phyloP scores from a whole-genome alignment of 2,113 vertebrate genomes.

The Merops nubicus region DNA sequence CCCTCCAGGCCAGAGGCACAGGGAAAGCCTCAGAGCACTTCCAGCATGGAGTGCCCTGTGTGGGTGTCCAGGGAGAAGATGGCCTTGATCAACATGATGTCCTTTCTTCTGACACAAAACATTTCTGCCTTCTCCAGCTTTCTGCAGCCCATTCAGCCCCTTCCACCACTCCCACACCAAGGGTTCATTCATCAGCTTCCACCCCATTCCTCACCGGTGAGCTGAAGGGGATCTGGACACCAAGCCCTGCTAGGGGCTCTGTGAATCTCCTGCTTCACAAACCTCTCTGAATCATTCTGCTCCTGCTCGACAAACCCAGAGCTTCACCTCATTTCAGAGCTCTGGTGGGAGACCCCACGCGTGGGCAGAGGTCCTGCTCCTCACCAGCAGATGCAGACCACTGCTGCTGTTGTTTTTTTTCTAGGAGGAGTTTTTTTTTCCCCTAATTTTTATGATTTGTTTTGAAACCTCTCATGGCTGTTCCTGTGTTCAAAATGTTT shows the following conservation, averaged over 20 bases:
- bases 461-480: background rate
- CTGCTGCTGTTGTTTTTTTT: background rate
- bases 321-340: background rate
- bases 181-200: background rate
- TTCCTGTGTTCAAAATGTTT: background rate
- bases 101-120: background rate
- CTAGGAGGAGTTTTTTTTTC: fast-evolving
- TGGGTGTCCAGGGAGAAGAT: background rate
- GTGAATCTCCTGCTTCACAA: slow-evolving; percentile 16
- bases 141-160: background rate
- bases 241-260: background rate
- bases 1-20: background rate
- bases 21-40: background rate
- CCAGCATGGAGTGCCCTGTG: background rate
- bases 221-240: slow-evolving; percentile 3
- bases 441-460: background rate
- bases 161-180: background rate
- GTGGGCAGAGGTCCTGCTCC: background rate
- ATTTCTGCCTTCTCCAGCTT: background rate
- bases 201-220: background rate
- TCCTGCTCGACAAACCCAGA: background rate
- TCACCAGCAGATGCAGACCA: background rate
- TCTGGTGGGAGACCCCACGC: background rate
- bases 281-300: background rate
- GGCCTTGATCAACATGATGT: background rate